These are phyloP conservation scores for Calyptommatus sinebrachiatus DNA, from an alignment of 2,113 vertebrate genomes.

Conservation along the genomic window DNA sequence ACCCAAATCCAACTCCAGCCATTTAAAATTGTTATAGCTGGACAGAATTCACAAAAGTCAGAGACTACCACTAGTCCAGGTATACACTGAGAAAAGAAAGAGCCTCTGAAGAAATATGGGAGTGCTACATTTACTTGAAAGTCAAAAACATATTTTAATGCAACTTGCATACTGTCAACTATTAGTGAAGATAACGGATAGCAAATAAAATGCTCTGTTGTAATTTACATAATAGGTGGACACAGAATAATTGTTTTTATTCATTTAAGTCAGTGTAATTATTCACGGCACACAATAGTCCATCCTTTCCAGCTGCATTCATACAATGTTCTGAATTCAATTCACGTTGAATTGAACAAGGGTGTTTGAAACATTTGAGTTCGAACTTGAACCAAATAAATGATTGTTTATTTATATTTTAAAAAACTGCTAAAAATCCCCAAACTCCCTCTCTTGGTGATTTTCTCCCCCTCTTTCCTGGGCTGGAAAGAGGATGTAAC, in stretches of 20 bases:
- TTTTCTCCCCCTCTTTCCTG: too few relatives aligned
- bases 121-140: background rate
- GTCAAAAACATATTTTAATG: background rate
- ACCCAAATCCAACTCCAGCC: background rate
- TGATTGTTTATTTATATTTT: too few relatives aligned
- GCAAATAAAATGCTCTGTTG: too few relatives aligned
- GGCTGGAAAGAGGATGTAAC: too few relatives aligned
- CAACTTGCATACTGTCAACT: background rate
- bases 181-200: too few relatives aligned
- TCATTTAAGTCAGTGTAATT: too few relatives aligned
- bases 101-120: background rate
- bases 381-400: too few relatives aligned
- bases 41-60: background rate
- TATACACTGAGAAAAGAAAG: background rate
- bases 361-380: too few relatives aligned
- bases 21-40: too few relatives aligned
- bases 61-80: background rate
- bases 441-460: too few relatives aligned
- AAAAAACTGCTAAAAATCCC: too few relatives aligned
- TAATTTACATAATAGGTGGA: background rate
- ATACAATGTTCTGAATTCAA: background rate
- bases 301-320: background rate
- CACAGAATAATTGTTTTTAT: background rate
- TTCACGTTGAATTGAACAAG: too few relatives aligned
- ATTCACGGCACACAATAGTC: background rate